Conservation (phyloP, 2,797 vertebrate species). For the Numenius phaeopus region DNA sequence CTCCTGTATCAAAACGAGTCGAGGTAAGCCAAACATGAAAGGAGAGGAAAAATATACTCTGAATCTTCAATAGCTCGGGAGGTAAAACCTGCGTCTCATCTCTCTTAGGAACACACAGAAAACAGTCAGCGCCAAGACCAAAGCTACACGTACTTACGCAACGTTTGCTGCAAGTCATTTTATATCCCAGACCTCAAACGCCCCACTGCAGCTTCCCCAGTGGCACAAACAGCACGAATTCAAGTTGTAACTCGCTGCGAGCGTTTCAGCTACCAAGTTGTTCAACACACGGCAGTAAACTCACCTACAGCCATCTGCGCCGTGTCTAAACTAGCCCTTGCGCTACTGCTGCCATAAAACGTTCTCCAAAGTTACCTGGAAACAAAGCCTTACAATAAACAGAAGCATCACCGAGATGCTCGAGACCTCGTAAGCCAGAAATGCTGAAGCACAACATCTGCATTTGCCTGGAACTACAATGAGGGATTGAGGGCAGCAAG, state of each 20-base stretch:
- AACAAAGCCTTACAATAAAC: neutral
- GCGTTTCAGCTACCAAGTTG: neutral
- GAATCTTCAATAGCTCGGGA: neutral
- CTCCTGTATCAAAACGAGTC: neutral
- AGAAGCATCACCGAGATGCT: neutral
- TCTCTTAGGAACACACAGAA: neutral
- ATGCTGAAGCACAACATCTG: neutral
- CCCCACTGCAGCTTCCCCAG: neutral
- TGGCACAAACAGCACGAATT: neutral
- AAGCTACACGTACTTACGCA: neutral
- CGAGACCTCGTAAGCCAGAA: neutral
- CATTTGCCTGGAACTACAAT: neutral
- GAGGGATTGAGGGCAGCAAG: neutral
- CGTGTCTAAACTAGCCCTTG: neutral
- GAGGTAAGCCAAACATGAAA: neutral
- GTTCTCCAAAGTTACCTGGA: neutral
- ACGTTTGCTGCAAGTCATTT: neutral
- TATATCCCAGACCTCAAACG: neutral
- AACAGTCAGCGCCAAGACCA: neutral
- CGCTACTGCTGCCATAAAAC: rapidly evolving
- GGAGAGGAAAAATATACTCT: neutral
- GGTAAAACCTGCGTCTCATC: rapidly evolving
- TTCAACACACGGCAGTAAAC: neutral
- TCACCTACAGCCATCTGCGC: neutral
- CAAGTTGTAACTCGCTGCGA: neutral